A percentile compares a stretch with the other conserved stretches of the same genome.
Conservation (phyloP, 2,888 invertebrate genomes). For the Panorpa germanica region DNA sequence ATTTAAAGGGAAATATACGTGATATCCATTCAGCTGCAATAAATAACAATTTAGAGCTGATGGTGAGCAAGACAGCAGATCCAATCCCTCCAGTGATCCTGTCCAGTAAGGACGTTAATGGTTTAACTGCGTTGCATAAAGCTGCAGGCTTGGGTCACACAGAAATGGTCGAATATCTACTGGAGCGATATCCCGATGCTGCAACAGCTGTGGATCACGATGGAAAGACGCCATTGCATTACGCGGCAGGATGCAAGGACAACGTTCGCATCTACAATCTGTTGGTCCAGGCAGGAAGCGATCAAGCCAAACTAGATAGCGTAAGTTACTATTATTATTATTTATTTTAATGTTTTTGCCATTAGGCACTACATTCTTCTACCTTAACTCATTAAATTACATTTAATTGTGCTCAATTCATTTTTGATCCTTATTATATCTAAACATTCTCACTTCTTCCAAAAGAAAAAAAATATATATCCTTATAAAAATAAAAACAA, state of each 20-base stretch:
- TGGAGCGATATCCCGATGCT: slow-evolving; percentile 46
- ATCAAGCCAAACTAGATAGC: slow-evolving; percentile 65
- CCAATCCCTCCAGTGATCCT: slow-evolving; percentile 53
- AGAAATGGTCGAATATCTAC: slow-evolving; percentile 53
- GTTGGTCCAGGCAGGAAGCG: slow-evolving; percentile 63
- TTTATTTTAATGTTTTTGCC: not conserved
- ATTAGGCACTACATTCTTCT: too few species aligned
- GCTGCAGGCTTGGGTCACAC: slow-evolving; percentile 67
- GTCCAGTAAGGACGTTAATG: slow-evolving; percentile 58
- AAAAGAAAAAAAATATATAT: too few species aligned
- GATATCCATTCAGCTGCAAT: slow-evolving; percentile 64
- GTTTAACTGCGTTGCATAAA: slow-evolving; percentile 75
- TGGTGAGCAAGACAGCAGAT: slow-evolving; percentile 43
- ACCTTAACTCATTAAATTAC: too few species aligned
- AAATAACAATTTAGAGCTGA: slow-evolving; percentile 51
- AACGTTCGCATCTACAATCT: slow-evolving; percentile 59
- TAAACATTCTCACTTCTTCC: not conserved
- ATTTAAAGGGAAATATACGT: slow-evolving; percentile 29
- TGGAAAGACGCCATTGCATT: slow-evolving; percentile 75
- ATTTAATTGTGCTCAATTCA: too few species aligned
- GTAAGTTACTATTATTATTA: slow-evolving; percentile 31
- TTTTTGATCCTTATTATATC: not conserved
- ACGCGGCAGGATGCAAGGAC: slow-evolving; percentile 65
- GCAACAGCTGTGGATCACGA: slow-evolving; percentile 57
- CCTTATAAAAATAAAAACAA: slow-evolving; percentile 1